Percentiles rank a stretch among this genome's conserved stretches.
Conservation (phyloP, 2,888 invertebrate genomes). For the Tachystola acroxantha region DNA sequence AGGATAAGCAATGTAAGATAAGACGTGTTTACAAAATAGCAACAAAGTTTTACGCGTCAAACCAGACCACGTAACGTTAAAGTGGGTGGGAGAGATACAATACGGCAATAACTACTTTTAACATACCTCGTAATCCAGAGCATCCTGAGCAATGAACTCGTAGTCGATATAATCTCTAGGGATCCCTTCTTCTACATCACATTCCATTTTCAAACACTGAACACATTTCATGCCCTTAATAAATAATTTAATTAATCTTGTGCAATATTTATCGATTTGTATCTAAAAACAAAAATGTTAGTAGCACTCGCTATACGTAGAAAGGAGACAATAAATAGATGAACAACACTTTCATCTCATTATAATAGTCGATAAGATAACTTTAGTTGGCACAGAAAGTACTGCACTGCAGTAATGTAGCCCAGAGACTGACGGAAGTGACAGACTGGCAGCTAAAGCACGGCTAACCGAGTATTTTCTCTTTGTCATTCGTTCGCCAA, state of each 20-base stretch:
- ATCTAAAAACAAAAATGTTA: not conserved
- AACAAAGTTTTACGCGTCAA: too few species aligned
- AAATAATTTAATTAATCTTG: conserved; percentile 1
- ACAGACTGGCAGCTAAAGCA: too few species aligned
- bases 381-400: not conserved
- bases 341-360: too few species aligned
- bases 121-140: conserved; percentile 71
- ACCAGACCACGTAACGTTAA: too few species aligned
- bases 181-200: conserved; percentile 59
- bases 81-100: too few species aligned
- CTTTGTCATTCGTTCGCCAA: not conserved
- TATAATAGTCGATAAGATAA: not conserved
- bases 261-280: not conserved
- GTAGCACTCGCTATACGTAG: too few species aligned
- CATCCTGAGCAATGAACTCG: conserved; percentile 70
- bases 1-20: too few species aligned
- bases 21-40: too few species aligned
- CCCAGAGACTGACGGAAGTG: not conserved
- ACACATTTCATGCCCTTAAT: conserved; percentile 39
- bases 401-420: conserved; percentile 3
- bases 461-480: too few species aligned
- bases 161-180: conserved; percentile 60
- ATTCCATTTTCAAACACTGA: conserved; percentile 59
- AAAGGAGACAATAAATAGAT: too few species aligned
- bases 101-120: too few species aligned